Conservation (phyloP, 2,888 invertebrate genomes). For the Crematogaster levior region DNA sequence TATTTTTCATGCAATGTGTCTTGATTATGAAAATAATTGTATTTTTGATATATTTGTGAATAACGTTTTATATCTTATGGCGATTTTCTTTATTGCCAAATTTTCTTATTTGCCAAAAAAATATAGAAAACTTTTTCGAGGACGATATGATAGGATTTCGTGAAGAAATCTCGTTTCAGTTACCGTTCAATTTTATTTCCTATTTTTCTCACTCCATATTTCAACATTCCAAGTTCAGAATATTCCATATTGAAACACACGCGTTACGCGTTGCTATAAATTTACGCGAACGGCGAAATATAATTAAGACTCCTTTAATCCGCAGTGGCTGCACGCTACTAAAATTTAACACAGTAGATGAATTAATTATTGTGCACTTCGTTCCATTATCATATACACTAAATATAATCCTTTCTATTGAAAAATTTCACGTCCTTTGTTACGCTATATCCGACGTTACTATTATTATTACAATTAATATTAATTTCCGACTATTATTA, state of each 20-base stretch:
- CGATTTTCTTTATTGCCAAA: background rate
- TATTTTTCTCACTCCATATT: slow-evolving; percentile 29
- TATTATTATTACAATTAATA: slow-evolving; percentile 31
- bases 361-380: slow-evolving; percentile 56
- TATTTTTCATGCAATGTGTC: background rate
- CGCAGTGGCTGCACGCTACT: slow-evolving; percentile 14
- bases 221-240: slow-evolving; percentile 26
- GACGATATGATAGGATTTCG: slow-evolving; percentile 24
- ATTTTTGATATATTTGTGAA: background rate
- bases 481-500: slow-evolving; percentile 4
- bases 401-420: background rate
- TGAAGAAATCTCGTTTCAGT: slow-evolving; percentile 18
- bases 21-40: background rate
- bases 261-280: slow-evolving; percentile 22
- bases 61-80: background rate
- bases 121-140: background rate
- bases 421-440: background rate
- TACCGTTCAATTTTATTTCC: slow-evolving; percentile 45
- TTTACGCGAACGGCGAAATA: slow-evolving; percentile 16
- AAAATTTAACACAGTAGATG: slow-evolving; percentile 35
- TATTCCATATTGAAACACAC: slow-evolving; percentile 35
- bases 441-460: background rate
- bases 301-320: slow-evolving; percentile 14
- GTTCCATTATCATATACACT: slow-evolving; percentile 1
- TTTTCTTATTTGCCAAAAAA: no score